phyloP scores from a whole-genome alignment of 2,797 vertebrate species.

The Leptatherina wallacei region DNA sequence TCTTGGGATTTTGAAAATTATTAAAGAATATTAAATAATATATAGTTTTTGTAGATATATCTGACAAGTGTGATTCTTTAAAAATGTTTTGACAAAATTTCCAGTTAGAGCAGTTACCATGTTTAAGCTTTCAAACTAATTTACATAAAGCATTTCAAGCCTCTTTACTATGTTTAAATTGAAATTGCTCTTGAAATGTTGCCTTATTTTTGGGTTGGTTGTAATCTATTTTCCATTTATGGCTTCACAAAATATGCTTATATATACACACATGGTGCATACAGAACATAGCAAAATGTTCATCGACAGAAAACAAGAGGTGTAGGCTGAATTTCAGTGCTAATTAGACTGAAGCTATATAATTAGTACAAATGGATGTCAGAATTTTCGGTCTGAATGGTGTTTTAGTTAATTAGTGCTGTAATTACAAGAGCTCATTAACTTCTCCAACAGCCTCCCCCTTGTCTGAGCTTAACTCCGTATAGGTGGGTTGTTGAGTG shows the following conservation, averaged over 20 bases:
- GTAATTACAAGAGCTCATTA: conserved; percentile 90
- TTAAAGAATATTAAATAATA: neutral
- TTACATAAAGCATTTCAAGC: conserved; percentile 8
- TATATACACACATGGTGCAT: neutral
- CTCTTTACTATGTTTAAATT: conserved; percentile 16
- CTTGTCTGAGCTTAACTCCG: conserved; percentile 79
- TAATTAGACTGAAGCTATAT: conserved; percentile 87
- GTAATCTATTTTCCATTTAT: conserved; percentile 34
- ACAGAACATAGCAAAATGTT: conserved; percentile 28
- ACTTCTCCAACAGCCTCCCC: conserved; percentile 81
- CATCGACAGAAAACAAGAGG: conserved; percentile 72
- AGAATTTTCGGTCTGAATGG: conserved; percentile 90
- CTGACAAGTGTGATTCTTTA: no score
- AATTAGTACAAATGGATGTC: conserved; percentile 91
- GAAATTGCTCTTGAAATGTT: conserved; percentile 30
- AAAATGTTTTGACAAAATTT: no score
- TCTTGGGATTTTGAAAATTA: neutral
- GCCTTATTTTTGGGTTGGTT: conserved; percentile 22
- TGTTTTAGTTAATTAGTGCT: conserved; percentile 91
- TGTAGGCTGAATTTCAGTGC: conserved; percentile 84
- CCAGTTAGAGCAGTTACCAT: neutral
- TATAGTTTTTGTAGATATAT: neutral
- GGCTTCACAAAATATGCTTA: conserved; percentile 28
- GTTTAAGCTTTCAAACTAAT: conserved; percentile 6
- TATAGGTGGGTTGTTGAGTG: conserved; percentile 77